Evolutionary conservation across 2,888 invertebrate genomes (phyloP), one percentile per base, ranked within the genome.

Genomic region (Masnerella sp.): DNA sequence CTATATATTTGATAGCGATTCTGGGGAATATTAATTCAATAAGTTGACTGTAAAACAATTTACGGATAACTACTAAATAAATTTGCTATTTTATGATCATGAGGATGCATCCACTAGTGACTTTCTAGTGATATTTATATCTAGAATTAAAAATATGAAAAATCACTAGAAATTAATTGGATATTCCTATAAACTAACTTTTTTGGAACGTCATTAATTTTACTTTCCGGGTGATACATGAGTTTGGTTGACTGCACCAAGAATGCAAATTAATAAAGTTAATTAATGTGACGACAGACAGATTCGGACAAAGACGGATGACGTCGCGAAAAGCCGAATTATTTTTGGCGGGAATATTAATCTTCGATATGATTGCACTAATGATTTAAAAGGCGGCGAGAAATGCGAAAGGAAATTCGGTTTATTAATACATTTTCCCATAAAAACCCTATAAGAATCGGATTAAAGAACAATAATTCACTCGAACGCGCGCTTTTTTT

Each of bases 391-490:
- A 36, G 2, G n/a, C 8, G n/a, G 18, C 8, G 32, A n/a, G 11
- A 18, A 32, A 51, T 28, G 7, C 28, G 8, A 9, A 28, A n/a
- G 28, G 28, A 28, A 9, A 9, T 28, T 28, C 28, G 28, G 7
- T 49, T n/a, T 17, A 18, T 32, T 49, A 30, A 49, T 17, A 9
- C 18, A 32, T 32, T n/a, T 49, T 28, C 28, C n/a, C 2, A n/a
- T n/a, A n/a, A n/a, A 7, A 28, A n/a, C 20, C 36, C 11, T 34
- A 34, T 51, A 58, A 67, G 56, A 58, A 25, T 58, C 18, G 45
- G 59, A 59, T 68, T 38, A 52, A 59, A 59, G 43, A 15, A 9
- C 38, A 38, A 68, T 68, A 68, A 68, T 68, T 68, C 68, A 68
- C 32, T 52, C 36, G 52, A 68, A 58, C 51, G 54, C 42, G 28